These are phyloP conservation scores for Anser brachyrhynchus DNA, from an alignment of 2,113 vertebrate species.

Conservation along the genomic window DNA sequence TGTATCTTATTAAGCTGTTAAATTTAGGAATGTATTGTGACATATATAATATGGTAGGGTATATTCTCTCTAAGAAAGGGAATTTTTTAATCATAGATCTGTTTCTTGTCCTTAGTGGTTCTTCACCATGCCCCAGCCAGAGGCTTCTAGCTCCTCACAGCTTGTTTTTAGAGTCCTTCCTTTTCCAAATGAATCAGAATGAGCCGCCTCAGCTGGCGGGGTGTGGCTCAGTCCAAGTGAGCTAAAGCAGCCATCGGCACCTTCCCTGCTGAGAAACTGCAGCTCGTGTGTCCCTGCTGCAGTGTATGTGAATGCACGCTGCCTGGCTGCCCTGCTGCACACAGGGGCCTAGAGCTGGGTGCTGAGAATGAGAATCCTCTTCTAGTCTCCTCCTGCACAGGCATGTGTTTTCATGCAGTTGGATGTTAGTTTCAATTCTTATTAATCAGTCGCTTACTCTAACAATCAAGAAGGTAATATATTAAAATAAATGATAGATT, in stretches of 20 bases:
- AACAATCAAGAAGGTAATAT: background rate
- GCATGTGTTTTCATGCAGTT: accelerated
- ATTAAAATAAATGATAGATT: background rate
- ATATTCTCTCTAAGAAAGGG: background rate
- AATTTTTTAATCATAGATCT: background rate
- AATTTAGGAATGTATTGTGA: background rate
- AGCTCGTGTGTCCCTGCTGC: background rate
- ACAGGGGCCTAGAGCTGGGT: too few species aligned
- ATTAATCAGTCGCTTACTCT: background rate
- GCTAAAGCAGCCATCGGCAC: background rate
- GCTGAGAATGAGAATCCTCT: background rate
- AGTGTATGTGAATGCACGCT: accelerated
- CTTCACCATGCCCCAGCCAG: background rate
- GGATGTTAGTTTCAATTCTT: background rate
- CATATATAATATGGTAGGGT: background rate
- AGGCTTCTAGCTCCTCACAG: background rate
- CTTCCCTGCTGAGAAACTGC: background rate
- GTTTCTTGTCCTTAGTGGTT: background rate
- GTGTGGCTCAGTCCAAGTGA: background rate
- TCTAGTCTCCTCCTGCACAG: background rate
- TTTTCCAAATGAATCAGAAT: background rate
- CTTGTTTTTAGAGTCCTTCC: background rate
- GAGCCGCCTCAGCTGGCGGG: background rate
- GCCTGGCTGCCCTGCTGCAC: accelerated
- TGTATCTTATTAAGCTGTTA: background rate